A percentile compares a stretch with the other conserved stretches of the same genome.
Evolutionary conservation across 2,888 invertebrate genomes (phyloP).

Genomic region (Microctonus aethiopoides): DNA sequence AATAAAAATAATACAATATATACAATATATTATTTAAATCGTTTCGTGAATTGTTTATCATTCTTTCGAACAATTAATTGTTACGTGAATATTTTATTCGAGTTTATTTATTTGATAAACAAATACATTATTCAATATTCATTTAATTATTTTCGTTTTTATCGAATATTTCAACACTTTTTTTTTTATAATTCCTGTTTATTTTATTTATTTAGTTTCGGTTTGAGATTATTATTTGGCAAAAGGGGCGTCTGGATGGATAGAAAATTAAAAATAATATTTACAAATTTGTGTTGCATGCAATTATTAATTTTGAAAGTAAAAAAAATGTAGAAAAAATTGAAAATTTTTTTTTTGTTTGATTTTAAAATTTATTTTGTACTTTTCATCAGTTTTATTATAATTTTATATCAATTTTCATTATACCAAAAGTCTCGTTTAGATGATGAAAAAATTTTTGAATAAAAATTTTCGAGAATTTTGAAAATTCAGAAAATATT

Average conservation of each 20-base stretch:
- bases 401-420: too few relatives aligned
- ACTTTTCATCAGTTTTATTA: too few relatives aligned
- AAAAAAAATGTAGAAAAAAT: too few relatives aligned
- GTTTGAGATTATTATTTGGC: too few relatives aligned
- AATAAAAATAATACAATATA: too few relatives aligned
- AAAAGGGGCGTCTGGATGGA: background rate
- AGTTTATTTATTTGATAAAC: background rate
- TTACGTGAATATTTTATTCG: background rate
- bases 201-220: background rate
- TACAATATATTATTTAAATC: background rate
- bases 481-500: too few relatives aligned
- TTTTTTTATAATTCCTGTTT: background rate
- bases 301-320: background rate
- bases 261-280: background rate
- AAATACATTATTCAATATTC: slow-evolving; percentile 2
- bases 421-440: too few relatives aligned
- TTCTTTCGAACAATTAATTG: background rate
- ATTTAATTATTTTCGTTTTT: background rate
- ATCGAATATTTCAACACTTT: background rate
- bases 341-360: too few relatives aligned
- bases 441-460: too few relatives aligned
- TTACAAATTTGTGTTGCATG: background rate
- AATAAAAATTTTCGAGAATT: too few relatives aligned
- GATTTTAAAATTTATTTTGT: too few relatives aligned
- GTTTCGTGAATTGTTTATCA: background rate